Conservation (phyloP, 2,888 invertebrate genomes). For the Steromphala cineraria region DNA sequence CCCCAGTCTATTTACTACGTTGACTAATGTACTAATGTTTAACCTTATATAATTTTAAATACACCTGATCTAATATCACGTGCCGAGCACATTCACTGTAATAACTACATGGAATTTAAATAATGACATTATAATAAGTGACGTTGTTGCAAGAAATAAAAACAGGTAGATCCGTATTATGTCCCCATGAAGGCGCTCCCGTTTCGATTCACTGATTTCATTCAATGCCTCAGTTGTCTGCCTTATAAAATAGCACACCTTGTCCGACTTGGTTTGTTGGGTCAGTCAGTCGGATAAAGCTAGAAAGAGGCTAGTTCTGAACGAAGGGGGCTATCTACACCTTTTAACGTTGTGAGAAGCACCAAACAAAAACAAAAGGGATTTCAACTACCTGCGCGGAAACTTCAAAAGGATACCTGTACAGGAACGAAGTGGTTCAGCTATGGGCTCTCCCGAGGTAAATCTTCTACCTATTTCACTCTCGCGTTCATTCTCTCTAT, state of each 20-base stretch:
- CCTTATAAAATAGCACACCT: background rate
- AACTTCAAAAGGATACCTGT: background rate
- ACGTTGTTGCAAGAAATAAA: background rate
- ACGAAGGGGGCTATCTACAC: background rate
- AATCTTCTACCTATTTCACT: too few species aligned
- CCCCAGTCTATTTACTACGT: too few species aligned
- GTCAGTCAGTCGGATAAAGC: conserved; percentile 6
- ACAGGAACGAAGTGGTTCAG: too few species aligned
- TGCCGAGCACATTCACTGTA: too few species aligned
- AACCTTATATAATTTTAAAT: too few species aligned
- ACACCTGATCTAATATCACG: too few species aligned
- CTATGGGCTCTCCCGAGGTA: too few species aligned
- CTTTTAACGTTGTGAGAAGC: too few species aligned
- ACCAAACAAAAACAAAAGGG: background rate
- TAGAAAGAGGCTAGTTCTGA: background rate
- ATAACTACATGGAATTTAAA: background rate
- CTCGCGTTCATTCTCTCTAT: too few species aligned
- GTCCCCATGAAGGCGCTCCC: background rate
- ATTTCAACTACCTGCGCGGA: background rate
- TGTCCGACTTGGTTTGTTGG: background rate
- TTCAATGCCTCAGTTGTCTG: background rate
- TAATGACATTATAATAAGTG: background rate
- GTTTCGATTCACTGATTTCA: conserved; percentile 2
- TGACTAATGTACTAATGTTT: too few species aligned
- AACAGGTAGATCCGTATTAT: background rate